Base-by-base conservation (phyloP, 2,888 invertebrate species). In the Lamproptera curius region DNA sequence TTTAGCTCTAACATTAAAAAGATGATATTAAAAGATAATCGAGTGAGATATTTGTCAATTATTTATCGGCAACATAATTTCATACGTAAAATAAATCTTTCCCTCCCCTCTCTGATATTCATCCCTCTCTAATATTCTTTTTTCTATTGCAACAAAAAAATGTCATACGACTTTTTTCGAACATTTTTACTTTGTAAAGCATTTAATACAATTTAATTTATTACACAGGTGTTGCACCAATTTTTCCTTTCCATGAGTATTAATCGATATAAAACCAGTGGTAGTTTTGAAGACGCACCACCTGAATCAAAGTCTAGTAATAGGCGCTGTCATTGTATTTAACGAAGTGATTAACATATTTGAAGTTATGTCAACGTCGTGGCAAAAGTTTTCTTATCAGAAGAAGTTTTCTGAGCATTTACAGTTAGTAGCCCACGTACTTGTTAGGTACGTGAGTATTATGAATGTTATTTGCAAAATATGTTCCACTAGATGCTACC, bases 1-100 rank as follows among this genome's bases (percentile, higher is more conserved):
- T 53, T 53, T 10, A 38, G 60, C 33, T 46, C 51, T 39, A 57
- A 70, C 0, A 66, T 84, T 42, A 63, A 87, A 50, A 63, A 68
- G 13, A 76, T 88, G n/a, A 31, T 59, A 16, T 52, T 80, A 5
- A 68, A 68, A 42, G 79, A 82, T 31, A 68, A 73, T 1, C 69
- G 70, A 39, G 73, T 64, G 23, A 92, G 92, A 88, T 83, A 84
- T 56, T 15, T 92, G 92, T 59, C 88, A 91, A 72, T 64, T 94
- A 3, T 89, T 94, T 1, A 91, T 90, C 38, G 94, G 95, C 11
- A 59, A 63, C n/a, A n/a, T n/a, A n/a, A n/a, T n/a, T n/a, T n/a
- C n/a, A n/a, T n/a, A n/a, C n/a, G n/a, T n/a, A n/a, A n/a, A n/a
- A n/a, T n/a, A n/a, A n/a, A n/a, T n/a, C n/a, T n/a, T n/a, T n/a